phyloP scores from a whole-genome alignment of 2,113 vertebrate species.

The Oreochromis aureus region DNA sequence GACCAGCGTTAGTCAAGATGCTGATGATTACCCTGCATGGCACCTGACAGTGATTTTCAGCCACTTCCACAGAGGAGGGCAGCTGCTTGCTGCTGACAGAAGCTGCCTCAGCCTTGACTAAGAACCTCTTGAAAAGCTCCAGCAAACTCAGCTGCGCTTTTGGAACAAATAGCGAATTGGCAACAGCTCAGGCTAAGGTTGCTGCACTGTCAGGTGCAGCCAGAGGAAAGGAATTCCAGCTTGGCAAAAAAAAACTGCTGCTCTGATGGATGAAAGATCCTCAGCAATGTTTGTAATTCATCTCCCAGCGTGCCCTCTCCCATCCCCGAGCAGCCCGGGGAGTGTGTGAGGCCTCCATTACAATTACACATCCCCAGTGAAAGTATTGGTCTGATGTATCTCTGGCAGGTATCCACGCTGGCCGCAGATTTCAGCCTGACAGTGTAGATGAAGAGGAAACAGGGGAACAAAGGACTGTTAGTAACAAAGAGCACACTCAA shows the following conservation, averaged over 20 bases:
- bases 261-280: conserved; percentile 45
- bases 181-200: conserved; percentile 22
- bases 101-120: neutral
- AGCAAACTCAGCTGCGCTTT: conserved; percentile 29
- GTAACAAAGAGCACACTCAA: neutral
- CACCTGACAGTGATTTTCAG: neutral
- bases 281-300: conserved; percentile 42
- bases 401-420: conserved; percentile 9
- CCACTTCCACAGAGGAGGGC: neutral
- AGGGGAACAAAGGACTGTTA: neutral
- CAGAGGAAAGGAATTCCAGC: conserved; percentile 42
- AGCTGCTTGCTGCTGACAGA: conserved; percentile 9
- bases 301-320: conserved; percentile 35
- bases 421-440: neutral
- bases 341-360: conserved; percentile 14
- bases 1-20: neutral
- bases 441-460: neutral
- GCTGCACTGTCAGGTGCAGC: conserved; percentile 55
- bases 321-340: neutral
- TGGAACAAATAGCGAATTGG: conserved; percentile 1
- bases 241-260: neutral
- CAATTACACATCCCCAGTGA: conserved; percentile 1
- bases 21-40: neutral
- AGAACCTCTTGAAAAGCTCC: conserved; percentile 13
- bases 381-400: neutral